Evolutionary conservation across 1,140 invertebrate species (phyloP).

Genomic region (Forficula auricularia): DNA sequence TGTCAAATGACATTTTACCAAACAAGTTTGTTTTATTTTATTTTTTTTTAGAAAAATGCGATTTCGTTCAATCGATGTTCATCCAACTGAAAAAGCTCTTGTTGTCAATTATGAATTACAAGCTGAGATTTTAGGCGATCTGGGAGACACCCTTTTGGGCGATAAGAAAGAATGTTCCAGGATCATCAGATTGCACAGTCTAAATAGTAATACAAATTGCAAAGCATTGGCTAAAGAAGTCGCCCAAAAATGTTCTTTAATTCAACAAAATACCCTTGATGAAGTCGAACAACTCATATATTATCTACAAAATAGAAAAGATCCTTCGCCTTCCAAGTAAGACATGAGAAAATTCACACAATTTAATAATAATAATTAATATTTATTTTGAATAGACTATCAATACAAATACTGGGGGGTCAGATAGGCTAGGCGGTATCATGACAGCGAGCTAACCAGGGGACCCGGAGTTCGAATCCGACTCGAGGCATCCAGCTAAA

Average conservation of each 20-base stretch:
- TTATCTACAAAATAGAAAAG: constrained; percentile 72
- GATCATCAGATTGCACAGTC: constrained; percentile 66
- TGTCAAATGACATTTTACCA: no score
- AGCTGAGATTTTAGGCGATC: constrained; percentile 64
- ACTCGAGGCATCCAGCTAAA: no score
- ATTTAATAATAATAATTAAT: neutral
- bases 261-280: constrained; percentile 62
- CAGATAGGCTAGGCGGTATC: neutral
- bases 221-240: constrained; percentile 66
- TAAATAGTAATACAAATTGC: constrained; percentile 66
- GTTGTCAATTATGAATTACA: constrained; percentile 80
- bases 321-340: constrained; percentile 10
- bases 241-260: constrained; percentile 72
- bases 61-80: constrained; percentile 71
- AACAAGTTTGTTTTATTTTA: constrained; percentile 10
- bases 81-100: constrained; percentile 77
- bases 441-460: neutral
- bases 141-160: constrained; percentile 67
- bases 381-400: neutral
- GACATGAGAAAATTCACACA: neutral
- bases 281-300: constrained; percentile 85
- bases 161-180: constrained; percentile 71
- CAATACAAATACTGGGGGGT: neutral
- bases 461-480: no score
- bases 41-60: constrained; percentile 46